Conservation (phyloP, 2,888 invertebrate species). For the Idaea biselata region DNA sequence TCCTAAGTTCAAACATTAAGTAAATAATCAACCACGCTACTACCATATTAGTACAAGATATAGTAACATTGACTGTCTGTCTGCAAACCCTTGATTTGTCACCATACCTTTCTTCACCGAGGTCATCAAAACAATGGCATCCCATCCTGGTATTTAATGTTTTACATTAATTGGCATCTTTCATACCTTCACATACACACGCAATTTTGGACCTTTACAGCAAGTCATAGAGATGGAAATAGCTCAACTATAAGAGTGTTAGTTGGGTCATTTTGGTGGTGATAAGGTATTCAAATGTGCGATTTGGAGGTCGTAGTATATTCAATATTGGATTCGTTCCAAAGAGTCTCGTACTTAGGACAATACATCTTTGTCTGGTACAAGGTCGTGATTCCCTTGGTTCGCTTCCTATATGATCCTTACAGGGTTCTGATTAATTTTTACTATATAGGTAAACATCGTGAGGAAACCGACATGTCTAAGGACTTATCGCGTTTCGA, state of each 20-base stretch:
- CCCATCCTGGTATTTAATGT: conserved; percentile 61
- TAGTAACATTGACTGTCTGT: conserved; percentile 61
- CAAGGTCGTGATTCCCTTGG: conserved; percentile 64
- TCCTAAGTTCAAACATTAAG: conserved; percentile 26
- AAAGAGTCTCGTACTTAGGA: conserved; percentile 57
- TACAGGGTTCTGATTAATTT: conserved; percentile 45
- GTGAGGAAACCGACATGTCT: no score
- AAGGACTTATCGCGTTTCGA: no score
- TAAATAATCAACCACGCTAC: conserved; percentile 37
- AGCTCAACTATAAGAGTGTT: conserved; percentile 11
- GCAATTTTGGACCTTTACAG: conserved; percentile 27
- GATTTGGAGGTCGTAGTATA: conserved; percentile 72
- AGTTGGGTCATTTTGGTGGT: conserved; percentile 37
- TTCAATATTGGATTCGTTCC: conserved; percentile 79
- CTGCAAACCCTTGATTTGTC: conserved; percentile 54
- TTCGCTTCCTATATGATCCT: conserved; percentile 28
- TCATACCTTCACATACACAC: conserved; percentile 28
- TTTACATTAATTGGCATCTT: conserved; percentile 58
- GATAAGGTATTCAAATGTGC: conserved; percentile 65
- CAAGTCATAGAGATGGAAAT: conserved; percentile 7
- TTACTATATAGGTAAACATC: background rate
- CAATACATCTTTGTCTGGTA: conserved; percentile 76
- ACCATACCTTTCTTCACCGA: conserved; percentile 70
- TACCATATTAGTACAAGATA: conserved; percentile 40
- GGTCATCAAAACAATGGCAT: conserved; percentile 64